A percentile compares a stretch with the other conserved stretches of the same genome.
Evolutionary conservation across 1,140 invertebrate species (phyloP).

Genomic region (Dendroctonus ponderosae): DNA sequence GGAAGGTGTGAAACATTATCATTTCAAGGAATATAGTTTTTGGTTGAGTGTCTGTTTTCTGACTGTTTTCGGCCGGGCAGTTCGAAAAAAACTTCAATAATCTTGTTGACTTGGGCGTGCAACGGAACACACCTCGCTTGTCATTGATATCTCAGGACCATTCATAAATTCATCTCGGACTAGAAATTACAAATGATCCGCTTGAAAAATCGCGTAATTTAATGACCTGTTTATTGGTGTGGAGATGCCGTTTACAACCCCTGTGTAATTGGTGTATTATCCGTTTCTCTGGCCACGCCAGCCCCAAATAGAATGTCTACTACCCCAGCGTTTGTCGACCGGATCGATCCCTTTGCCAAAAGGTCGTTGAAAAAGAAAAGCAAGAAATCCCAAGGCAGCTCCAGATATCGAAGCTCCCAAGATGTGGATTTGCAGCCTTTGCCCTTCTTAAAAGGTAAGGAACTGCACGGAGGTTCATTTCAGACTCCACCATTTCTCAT

Average conservation of each 20-base stretch:
- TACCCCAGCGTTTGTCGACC: constrained; percentile 84
- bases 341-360: constrained; percentile 92
- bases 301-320: constrained; percentile 59
- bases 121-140: constrained; percentile 45
- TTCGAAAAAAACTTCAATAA: constrained; percentile 13
- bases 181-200: constrained; percentile 40
- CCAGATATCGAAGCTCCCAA: constrained; percentile 83
- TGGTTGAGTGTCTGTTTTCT: constrained; percentile 9
- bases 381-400: constrained; percentile 89
- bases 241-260: constrained; percentile 43
- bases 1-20: constrained; percentile 28
- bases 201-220: constrained; percentile 42
- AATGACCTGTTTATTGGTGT: constrained; percentile 39
- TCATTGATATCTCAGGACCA: constrained; percentile 46
- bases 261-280: constrained; percentile 43
- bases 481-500: constrained; percentile 11
- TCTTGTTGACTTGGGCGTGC: constrained; percentile 43
- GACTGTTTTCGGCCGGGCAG: neutral
- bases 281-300: constrained; percentile 28
- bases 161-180: constrained; percentile 40
- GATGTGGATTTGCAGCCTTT: constrained; percentile 85
- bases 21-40: constrained; percentile 5
- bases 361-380: constrained; percentile 89
- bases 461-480: constrained; percentile 5
- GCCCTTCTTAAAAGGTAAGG: constrained; percentile 81